Conservation (phyloP, 2,797 vertebrate species). For the Mormyrops attenuatus region DNA sequence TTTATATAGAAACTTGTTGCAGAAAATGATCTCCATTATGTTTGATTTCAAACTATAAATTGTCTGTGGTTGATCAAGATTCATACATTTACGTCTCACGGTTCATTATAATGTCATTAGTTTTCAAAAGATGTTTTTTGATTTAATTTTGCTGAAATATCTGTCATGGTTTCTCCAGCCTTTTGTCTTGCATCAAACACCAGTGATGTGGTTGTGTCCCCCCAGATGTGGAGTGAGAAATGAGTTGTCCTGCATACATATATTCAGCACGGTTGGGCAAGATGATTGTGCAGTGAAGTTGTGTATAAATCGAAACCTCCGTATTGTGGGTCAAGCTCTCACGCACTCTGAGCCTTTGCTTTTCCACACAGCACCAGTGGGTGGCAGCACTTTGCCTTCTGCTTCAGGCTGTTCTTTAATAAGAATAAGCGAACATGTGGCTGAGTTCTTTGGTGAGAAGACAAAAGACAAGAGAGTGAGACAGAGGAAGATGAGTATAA, state of each 20-base stretch:
- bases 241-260: not conserved
- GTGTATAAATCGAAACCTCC: not conserved
- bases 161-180: not conserved
- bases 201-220: not conserved
- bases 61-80: not conserved
- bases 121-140: not conserved
- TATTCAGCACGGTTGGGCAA: not conserved
- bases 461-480: not conserved
- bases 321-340: not conserved
- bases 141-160: not conserved
- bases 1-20: not conserved
- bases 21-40: not conserved
- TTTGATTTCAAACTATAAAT: not conserved
- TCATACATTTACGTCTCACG: not conserved
- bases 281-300: not conserved
- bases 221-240: not conserved
- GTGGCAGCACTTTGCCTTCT: constrained; percentile 20
- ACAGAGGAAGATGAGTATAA: not conserved
- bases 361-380: constrained; percentile 17
- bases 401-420: constrained; percentile 18
- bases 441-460: not conserved
- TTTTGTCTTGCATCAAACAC: not conserved
- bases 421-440: not conserved
- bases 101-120: not conserved
- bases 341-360: not conserved